phyloP scores from a whole-genome alignment of 2,113 vertebrate species.

The Donacobius atricapilla region DNA sequence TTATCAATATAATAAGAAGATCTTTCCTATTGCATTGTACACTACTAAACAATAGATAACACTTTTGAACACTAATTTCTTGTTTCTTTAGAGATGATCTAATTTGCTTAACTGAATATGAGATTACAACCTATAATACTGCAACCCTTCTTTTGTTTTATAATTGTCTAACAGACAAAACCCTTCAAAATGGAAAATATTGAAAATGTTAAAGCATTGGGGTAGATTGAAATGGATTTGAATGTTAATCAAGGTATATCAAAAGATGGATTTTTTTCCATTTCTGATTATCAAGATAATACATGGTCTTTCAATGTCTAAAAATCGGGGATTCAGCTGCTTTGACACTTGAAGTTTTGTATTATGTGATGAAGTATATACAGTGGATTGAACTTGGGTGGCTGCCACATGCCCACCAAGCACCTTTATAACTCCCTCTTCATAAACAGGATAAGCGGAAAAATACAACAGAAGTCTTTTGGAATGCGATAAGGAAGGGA shows the following conservation, averaged over 20 bases:
- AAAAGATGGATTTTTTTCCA: not conserved
- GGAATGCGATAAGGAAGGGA: fast-evolving
- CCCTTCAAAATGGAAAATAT: not conserved
- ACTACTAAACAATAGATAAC: not conserved
- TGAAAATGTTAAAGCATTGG: not conserved
- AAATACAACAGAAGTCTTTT: not conserved
- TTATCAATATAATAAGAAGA: not conserved
- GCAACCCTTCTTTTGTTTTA: not conserved
- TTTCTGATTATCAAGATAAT: not conserved
- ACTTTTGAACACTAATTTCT: not conserved
- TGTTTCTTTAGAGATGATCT: not conserved
- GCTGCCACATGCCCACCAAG: not conserved
- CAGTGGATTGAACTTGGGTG: not conserved
- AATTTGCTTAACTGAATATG: not conserved
- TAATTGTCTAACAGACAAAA: not conserved
- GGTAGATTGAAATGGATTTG: not conserved
- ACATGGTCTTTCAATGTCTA: not conserved
- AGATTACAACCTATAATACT: not conserved
- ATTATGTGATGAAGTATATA: not conserved
- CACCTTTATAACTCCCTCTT: not conserved
- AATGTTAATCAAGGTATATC: not conserved
- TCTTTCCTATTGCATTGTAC: not conserved
- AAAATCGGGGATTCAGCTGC: not conserved
- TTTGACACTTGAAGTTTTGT: not conserved
- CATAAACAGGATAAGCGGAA: not conserved